phyloP scores from a whole-genome alignment of 2,888 invertebrate species.

The Piscicola geometra region DNA sequence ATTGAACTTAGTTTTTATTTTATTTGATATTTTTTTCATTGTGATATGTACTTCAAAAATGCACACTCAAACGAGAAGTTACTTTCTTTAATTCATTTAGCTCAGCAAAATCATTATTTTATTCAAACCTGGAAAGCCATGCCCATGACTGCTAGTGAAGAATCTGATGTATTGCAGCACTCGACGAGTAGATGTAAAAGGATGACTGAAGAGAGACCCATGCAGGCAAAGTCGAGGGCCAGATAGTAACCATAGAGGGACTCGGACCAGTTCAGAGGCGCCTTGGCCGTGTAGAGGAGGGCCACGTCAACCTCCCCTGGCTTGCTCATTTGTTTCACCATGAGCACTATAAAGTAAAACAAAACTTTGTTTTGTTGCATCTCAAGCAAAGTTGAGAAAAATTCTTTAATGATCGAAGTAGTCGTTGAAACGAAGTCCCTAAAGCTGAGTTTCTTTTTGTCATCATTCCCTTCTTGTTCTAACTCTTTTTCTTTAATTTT shows the following conservation, averaged over 20 bases:
- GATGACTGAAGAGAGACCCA: conserved; percentile 51
- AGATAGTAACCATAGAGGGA: conserved; percentile 52
- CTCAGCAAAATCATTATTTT: no score
- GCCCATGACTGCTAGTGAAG: conserved; percentile 50
- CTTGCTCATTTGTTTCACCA: conserved; percentile 49
- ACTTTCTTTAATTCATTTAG: no score
- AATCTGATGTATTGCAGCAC: conserved; percentile 45
- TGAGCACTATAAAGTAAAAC: conserved; percentile 47
- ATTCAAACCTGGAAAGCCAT: conserved; percentile 50
- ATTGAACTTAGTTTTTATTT: no score
- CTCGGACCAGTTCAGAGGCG: conserved; percentile 51
- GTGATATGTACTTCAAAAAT: no score
- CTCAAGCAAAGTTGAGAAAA: neutral
- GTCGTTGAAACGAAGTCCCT: neutral
- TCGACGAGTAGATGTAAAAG: conserved; percentile 51
- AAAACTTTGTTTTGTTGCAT: conserved; percentile 41
- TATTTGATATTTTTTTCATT: no score
- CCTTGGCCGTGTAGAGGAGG: conserved; percentile 50
- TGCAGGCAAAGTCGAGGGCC: conserved; percentile 53
- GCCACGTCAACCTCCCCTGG: conserved; percentile 54
- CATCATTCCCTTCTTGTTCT: no score
- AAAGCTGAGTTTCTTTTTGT: neutral
- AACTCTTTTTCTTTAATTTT: neutral
- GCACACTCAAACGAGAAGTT: no score
- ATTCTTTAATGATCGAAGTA: conserved; percentile 2